Conservation (phyloP, 2,797 vertebrate species). For the Myotis planiceps region DNA sequence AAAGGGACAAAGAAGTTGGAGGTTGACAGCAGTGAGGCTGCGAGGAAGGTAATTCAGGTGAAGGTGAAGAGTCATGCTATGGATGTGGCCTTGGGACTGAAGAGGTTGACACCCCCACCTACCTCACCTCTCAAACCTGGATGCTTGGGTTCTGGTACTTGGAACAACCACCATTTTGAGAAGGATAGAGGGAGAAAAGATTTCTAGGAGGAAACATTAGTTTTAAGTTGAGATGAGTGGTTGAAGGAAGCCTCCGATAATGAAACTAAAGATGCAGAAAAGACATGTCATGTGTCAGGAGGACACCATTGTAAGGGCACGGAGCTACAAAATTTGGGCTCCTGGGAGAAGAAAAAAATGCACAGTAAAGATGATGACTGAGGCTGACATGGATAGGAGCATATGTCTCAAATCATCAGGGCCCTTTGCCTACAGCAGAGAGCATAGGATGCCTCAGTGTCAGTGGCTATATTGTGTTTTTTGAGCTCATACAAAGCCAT, state of each 20-base stretch:
- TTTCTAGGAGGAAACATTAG: neutral
- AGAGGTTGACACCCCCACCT: neutral
- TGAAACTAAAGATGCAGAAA: neutral
- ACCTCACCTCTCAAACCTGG: neutral
- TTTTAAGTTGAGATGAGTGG: neutral
- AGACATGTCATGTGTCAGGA: neutral
- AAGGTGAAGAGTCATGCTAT: neutral
- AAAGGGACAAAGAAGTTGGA: neutral
- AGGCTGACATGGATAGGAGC: neutral
- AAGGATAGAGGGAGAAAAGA: neutral
- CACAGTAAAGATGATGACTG: neutral
- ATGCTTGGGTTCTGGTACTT: neutral
- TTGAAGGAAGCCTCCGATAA: neutral
- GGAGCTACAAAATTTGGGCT: neutral
- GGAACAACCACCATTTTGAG: neutral
- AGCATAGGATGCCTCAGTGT: accelerated
- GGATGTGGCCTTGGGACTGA: neutral
- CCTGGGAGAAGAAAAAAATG: neutral
- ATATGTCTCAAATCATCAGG: neutral
- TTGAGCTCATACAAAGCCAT: neutral
- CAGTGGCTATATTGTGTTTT: neutral
- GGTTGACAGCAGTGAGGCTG: neutral
- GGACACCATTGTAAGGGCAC: neutral
- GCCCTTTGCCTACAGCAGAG: neutral
- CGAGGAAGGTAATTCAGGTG: neutral